Evolutionary conservation across 1,140 invertebrate genomes (phyloP).

Genomic region (Ceratosolen fusciceps): DNA sequence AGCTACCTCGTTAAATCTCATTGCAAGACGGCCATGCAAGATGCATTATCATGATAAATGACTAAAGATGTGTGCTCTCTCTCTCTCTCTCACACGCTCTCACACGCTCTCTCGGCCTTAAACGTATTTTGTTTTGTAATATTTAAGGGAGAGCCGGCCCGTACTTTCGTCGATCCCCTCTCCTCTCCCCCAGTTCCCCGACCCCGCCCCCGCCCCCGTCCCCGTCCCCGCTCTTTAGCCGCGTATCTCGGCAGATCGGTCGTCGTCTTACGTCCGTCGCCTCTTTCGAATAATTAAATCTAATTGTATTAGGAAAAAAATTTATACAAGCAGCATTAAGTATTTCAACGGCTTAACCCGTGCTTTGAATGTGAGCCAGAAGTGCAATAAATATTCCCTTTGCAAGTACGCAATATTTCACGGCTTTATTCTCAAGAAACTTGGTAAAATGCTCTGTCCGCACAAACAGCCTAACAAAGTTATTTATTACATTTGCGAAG

Average conservation of each 20-base stretch:
- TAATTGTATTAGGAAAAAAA: background rate
- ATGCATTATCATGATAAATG: constrained; percentile 46
- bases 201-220: background rate
- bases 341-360: constrained; percentile 9
- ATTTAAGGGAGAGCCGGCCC: too few species aligned
- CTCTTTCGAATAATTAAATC: constrained; percentile 22
- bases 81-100: background rate
- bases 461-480: constrained; percentile 12
- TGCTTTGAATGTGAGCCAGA: constrained; percentile 15
- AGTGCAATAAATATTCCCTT: constrained; percentile 42
- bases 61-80: constrained; percentile 6
- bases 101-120: background rate
- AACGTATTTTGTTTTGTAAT: constrained; percentile 4
- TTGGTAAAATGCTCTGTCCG: constrained; percentile 35
- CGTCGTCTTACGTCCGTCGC: too few species aligned
- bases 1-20: constrained; percentile 44
- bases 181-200: background rate
- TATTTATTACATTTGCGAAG: constrained; percentile 35
- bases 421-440: constrained; percentile 40
- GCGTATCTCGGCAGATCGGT: too few species aligned
- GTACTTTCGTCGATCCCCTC: too few species aligned
- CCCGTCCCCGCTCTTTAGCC: too few species aligned
- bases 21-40: constrained; percentile 36
- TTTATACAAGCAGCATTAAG: constrained; percentile 3
- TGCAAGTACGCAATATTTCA: constrained; percentile 41